These are phyloP conservation scores for Enteromius treurensis DNA, from an alignment of 2,797 vertebrate genomes.

Conservation along the genomic window DNA sequence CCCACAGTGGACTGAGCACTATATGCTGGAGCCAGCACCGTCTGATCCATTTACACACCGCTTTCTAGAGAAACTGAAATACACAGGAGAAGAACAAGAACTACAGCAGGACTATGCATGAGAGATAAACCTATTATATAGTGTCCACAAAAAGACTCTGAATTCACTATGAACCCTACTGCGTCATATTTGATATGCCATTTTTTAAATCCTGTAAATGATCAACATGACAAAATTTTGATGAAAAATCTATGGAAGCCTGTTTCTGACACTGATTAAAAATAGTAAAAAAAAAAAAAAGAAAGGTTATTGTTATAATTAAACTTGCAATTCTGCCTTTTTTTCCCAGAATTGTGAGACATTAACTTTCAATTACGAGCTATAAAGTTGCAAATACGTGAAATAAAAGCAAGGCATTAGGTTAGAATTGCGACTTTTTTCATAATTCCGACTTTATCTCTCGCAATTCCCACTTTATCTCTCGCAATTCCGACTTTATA, in stretches of 20 bases:
- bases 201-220: not conserved
- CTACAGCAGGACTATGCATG: not conserved
- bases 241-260: not conserved
- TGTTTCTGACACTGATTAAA: no score
- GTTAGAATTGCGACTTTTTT: no score
- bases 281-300: no score
- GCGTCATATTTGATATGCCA: not conserved
- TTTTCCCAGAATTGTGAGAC: no score
- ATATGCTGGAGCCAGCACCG: conserved; percentile 62
- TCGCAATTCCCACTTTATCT: no score
- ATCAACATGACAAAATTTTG: not conserved
- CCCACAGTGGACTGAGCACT: conserved; percentile 69
- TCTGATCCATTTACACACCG: conserved; percentile 44
- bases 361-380: no score
- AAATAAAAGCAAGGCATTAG: no score
- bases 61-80: conserved; percentile 60
- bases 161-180: not conserved
- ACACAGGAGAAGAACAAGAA: conserved; percentile 60
- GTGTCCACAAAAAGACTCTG: not conserved
- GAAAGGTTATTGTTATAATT: no score
- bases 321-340: no score
- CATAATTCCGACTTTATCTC: no score
- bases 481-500: no score
- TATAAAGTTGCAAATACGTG: no score
- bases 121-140: not conserved